Conservation (phyloP, 2,113 vertebrate species). For the Mastomys coucha region DNA sequence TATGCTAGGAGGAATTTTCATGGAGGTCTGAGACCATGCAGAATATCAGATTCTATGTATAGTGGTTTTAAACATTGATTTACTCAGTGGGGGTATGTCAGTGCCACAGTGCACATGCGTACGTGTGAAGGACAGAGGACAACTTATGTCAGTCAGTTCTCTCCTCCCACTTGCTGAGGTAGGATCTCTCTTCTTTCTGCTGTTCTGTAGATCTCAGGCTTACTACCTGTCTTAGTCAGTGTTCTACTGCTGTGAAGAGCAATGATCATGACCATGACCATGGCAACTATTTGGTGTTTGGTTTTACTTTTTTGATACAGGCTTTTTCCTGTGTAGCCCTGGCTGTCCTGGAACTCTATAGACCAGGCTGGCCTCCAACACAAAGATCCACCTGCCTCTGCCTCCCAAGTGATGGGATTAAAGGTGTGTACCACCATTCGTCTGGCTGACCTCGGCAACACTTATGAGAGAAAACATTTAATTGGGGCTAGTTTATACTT, state of each 20-base stretch:
- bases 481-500: neutral
- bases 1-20: no score
- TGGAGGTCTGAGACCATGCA: neutral
- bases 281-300: no score
- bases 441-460: neutral
- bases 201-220: neutral
- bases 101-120: neutral
- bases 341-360: no score
- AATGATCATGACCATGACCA: no score
- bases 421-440: no score
- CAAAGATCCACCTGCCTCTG: no score
- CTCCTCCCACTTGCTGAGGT: neutral
- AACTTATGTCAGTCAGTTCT: neutral
- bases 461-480: neutral
- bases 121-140: neutral
- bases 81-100: neutral
- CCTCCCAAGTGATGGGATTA: no score
- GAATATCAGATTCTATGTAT: neutral
- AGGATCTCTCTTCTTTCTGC: neutral
- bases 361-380: no score
- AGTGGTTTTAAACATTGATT: neutral
- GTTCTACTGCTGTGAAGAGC: neutral
- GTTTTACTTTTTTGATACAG: no score
- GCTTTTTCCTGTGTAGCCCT: no score
- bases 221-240: neutral